Conservation (phyloP, 2,113 vertebrate genomes). For the Micromys minutus region DNA sequence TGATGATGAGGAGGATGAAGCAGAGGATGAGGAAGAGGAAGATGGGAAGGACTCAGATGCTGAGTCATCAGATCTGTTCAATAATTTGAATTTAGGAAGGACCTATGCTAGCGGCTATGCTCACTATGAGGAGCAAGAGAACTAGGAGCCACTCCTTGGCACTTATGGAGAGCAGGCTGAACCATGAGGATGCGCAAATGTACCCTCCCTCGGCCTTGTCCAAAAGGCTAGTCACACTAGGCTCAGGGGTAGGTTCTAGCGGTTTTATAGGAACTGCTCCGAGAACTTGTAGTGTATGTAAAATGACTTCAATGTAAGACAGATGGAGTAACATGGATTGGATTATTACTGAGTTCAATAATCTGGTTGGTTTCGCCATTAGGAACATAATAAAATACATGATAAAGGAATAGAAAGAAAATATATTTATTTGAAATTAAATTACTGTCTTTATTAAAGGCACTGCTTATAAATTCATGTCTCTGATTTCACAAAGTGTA, state of each 20-base stretch:
- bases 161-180: neutral
- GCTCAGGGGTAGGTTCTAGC: neutral
- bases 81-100: conserved; percentile 90
- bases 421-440: conserved; percentile 80
- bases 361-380: conserved; percentile 51
- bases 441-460: conserved; percentile 81
- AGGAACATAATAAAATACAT: neutral
- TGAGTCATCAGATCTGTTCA: conserved; percentile 86
- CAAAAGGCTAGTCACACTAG: conserved; percentile 15
- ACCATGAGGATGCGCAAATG: conserved; percentile 9
- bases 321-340: conserved; percentile 52
- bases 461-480: conserved; percentile 64
- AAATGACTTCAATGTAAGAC: conserved; percentile 42
- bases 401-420: conserved; percentile 67
- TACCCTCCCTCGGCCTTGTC: conserved; percentile 46
- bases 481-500: conserved; percentile 75
- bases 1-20: conserved; percentile 88
- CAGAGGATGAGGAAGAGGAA: conserved; percentile 91
- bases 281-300: neutral
- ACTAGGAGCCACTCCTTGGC: conserved; percentile 67
- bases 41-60: conserved; percentile 89
- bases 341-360: conserved; percentile 49
- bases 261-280: conserved; percentile 57
- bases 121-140: conserved; percentile 88
- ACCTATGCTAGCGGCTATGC: conserved; percentile 88